These are phyloP conservation scores for Adoxophyes honmai DNA, from an alignment of 1,140 invertebrate species.

Conservation along the genomic window DNA sequence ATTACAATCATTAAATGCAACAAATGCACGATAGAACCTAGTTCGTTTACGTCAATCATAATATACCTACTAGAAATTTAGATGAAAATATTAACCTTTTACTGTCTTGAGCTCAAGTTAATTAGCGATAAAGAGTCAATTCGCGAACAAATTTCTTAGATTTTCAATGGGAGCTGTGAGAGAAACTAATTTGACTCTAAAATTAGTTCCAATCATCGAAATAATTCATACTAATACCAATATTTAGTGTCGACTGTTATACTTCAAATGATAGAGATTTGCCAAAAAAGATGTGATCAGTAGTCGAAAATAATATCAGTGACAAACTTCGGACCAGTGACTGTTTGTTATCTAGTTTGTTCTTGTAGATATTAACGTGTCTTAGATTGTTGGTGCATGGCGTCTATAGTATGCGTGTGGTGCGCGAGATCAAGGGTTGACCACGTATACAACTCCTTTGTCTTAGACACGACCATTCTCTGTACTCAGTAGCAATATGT, in stretches of 20 bases:
- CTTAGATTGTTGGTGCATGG: constrained; percentile 71
- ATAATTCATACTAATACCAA: no score
- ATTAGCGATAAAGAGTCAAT: no score
- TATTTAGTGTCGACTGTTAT: no score
- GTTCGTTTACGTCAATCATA: neutral
- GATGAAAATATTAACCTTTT: constrained; percentile 3
- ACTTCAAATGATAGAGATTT: constrained; percentile 42
- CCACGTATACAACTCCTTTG: neutral
- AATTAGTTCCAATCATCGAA: no score
- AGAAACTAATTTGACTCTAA: no score
- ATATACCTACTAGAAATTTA: neutral
- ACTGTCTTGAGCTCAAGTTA: neutral
- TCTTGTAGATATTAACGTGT: constrained; percentile 62
- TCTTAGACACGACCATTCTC: neutral
- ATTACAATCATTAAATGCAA: neutral
- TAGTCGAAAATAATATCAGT: constrained; percentile 49
- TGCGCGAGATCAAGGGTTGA: constrained; percentile 30
- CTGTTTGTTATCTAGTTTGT: constrained; percentile 65
- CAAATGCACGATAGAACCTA: neutral
- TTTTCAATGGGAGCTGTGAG: no score
- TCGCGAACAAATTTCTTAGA: no score
- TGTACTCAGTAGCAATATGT: constrained; percentile 26
- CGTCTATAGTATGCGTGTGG: constrained; percentile 43
- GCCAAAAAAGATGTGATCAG: constrained; percentile 70
- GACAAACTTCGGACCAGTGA: constrained; percentile 69